phyloP scores from a whole-genome alignment of 2,797 vertebrate species.

The Lates japonicus region DNA sequence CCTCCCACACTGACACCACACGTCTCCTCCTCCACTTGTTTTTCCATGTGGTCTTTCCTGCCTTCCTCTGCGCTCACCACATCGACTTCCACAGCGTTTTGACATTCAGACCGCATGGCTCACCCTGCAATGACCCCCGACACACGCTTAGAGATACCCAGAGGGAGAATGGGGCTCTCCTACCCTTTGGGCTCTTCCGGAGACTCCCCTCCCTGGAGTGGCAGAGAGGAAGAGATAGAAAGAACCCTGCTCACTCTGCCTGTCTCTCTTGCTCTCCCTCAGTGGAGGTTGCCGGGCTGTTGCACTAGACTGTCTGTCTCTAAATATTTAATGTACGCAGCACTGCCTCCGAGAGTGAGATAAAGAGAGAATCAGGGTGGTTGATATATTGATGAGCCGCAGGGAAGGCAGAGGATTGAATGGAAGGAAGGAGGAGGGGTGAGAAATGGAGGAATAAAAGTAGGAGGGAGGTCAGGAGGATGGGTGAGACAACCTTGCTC shows the following conservation, averaged over 20 bases:
- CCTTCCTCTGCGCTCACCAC: slow-evolving; percentile 44
- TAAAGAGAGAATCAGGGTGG: slow-evolving; percentile 77
- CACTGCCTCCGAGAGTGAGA: slow-evolving; percentile 73
- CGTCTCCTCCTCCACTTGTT: slow-evolving; percentile 40
- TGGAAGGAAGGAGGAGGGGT: slow-evolving; percentile 28
- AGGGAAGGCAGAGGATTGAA: slow-evolving; percentile 48
- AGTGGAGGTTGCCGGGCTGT: slow-evolving; percentile 71
- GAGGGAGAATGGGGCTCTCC: slow-evolving; percentile 49
- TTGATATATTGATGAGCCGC: slow-evolving; percentile 80
- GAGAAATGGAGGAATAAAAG: slow-evolving; percentile 40
- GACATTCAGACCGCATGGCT: slow-evolving; percentile 52
- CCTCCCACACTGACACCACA: slow-evolving; percentile 63
- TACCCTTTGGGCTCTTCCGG: slow-evolving; percentile 43
- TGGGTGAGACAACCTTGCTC: slow-evolving; percentile 42
- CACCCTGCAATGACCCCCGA: slow-evolving; percentile 60
- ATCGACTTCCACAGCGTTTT: slow-evolving; percentile 52
- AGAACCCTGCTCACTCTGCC: neutral
- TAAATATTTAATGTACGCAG: slow-evolving; percentile 86
- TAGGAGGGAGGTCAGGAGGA: slow-evolving; percentile 17
- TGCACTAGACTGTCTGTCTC: slow-evolving; percentile 77
- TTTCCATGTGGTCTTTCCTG: slow-evolving; percentile 33
- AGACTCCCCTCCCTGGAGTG: slow-evolving; percentile 54
- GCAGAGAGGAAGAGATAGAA: slow-evolving; percentile 21
- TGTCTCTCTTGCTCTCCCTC: slow-evolving; percentile 26
- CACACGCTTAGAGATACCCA: slow-evolving; percentile 45